Conservation (phyloP, 1,140 invertebrate genomes). For the Globodera ellingtonae region DNA sequence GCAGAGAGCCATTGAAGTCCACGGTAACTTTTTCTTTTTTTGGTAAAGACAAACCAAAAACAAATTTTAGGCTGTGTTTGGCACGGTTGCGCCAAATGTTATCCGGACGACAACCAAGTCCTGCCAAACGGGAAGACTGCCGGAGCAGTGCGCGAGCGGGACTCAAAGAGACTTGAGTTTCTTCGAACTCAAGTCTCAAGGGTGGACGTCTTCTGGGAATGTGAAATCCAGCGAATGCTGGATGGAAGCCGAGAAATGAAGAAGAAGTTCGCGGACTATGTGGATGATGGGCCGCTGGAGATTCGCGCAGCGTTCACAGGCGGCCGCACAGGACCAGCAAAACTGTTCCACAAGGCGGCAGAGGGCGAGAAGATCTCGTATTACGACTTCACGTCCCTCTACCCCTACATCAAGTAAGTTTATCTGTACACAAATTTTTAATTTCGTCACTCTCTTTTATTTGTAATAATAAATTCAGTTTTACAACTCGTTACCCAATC, state of each 20-base stretch:
- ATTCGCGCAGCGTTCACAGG: background rate
- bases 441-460: too few species aligned
- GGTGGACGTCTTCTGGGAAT: slow-evolving; percentile 14
- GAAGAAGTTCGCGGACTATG: background rate
- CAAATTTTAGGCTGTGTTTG: background rate
- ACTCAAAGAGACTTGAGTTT: background rate
- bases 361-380: background rate
- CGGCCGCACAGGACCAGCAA: background rate
- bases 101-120: background rate
- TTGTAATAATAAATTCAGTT: too few species aligned
- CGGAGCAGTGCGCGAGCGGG: background rate
- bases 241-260: slow-evolving; percentile 1
- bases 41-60: background rate
- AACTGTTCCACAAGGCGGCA: background rate
- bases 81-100: slow-evolving; percentile 18
- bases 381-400: slow-evolving; percentile 5
- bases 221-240: slow-evolving; percentile 5
- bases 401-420: background rate
- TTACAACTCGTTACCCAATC: too few species aligned
- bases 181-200: background rate
- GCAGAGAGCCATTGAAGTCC: background rate
- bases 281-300: slow-evolving; percentile 1
- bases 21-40: background rate
- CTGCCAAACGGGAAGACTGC: slow-evolving; percentile 11
- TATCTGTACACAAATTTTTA: too few species aligned